Percentiles rank a stretch among this genome's conserved stretches.
Conservation (phyloP, 2,797 vertebrate genomes). For the Yasuhikotakia modesta region DNA sequence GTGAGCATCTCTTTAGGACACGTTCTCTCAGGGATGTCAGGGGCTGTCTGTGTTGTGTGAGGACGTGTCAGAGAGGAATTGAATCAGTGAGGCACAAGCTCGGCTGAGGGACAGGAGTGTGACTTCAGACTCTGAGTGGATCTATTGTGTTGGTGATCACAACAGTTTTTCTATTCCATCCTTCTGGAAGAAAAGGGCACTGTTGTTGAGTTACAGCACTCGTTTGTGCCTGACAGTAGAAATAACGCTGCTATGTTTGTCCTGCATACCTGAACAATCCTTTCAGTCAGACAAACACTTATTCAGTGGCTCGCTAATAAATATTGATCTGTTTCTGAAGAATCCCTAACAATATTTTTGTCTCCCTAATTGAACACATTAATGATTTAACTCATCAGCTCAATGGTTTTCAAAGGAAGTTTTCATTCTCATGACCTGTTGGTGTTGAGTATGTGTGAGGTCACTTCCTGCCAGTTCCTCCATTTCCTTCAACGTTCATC, state of each 20-base stretch:
- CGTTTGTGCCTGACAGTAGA: not conserved
- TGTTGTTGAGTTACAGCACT: not conserved
- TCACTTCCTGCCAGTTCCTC: too few species aligned
- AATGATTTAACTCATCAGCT: too few species aligned
- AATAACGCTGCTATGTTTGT: not conserved
- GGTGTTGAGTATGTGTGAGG: too few species aligned
- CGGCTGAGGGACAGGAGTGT: not conserved
- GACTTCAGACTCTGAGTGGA: not conserved
- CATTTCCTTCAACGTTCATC: too few species aligned
- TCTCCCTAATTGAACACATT: too few species aligned
- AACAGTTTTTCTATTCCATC: constrained; percentile 4
- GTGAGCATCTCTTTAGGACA: not conserved
- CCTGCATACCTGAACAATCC: not conserved
- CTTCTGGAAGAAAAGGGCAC: not conserved
- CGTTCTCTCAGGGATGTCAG: not conserved
- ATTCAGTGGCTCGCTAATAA: not conserved
- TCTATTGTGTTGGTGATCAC: constrained; percentile 17
- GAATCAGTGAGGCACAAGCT: not conserved
- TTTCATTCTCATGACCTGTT: too few species aligned
- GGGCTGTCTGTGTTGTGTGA: not conserved
- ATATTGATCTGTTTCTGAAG: too few species aligned
- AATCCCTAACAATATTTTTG: too few species aligned
- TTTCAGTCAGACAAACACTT: not conserved
- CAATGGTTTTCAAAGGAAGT: too few species aligned
- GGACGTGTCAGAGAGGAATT: not conserved